Conservation (phyloP, 2,888 invertebrate species). For the Neocrepidodera transversa region DNA sequence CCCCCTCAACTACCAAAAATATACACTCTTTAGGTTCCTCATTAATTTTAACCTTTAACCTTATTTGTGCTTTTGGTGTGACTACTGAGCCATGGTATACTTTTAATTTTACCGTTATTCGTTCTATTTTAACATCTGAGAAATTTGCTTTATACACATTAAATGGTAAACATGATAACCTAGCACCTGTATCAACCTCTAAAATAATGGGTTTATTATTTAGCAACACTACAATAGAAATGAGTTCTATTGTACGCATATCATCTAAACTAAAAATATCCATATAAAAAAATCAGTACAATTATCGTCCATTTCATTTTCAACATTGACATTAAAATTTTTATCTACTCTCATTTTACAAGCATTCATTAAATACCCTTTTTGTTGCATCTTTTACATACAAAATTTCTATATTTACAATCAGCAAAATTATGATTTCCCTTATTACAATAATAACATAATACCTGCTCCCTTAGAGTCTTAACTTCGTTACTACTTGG, state of each 20-base stretch:
- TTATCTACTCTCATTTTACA: slow-evolving; percentile 1
- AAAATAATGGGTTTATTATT: slow-evolving; percentile 5
- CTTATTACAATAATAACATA: slow-evolving; percentile 15
- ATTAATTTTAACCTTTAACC: slow-evolving; percentile 1
- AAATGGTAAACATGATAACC: slow-evolving; percentile 20
- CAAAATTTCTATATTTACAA: slow-evolving; percentile 10
- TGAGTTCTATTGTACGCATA: not conserved
- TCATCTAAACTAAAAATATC: slow-evolving; percentile 6
- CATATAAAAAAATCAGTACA: not conserved
- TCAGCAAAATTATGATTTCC: slow-evolving; percentile 10
- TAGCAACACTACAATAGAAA: slow-evolving; percentile 3
- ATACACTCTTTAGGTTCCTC: slow-evolving; percentile 2
- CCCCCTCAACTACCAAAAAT: slow-evolving; percentile 20
- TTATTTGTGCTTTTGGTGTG: slow-evolving; percentile 12
- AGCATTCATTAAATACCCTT: slow-evolving; percentile 2
- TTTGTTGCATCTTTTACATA: slow-evolving; percentile 9
- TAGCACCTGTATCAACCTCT: slow-evolving; percentile 21
- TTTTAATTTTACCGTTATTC: slow-evolving; percentile 5
- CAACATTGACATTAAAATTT: not conserved
- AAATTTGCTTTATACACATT: slow-evolving; percentile 10
- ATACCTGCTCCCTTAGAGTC: no score
- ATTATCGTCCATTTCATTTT: not conserved
- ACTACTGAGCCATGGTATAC: slow-evolving; percentile 10
- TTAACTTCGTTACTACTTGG: no score
- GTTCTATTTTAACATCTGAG: not conserved